These are phyloP conservation scores for Rhinogobius similis DNA, from an alignment of 2,113 vertebrate genomes.

Conservation along the genomic window DNA sequence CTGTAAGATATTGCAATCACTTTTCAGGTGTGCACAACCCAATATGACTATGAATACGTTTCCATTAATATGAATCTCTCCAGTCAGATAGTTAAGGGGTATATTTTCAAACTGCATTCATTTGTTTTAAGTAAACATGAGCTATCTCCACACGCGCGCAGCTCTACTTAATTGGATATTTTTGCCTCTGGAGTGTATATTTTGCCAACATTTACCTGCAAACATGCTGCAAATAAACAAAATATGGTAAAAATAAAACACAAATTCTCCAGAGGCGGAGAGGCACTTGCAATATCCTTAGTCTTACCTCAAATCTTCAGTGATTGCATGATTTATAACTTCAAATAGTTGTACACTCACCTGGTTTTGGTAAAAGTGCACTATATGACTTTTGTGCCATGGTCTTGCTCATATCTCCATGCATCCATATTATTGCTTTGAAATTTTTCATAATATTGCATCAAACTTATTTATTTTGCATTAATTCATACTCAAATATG, in stretches of 20 bases:
- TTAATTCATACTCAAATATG: too few species aligned
- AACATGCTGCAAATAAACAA: not conserved
- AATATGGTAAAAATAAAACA: not conserved
- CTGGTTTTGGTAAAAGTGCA: not conserved
- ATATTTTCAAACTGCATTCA: not conserved
- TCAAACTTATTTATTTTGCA: too few species aligned
- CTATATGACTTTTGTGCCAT: too few species aligned
- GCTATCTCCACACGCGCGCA: not conserved
- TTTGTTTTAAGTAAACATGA: not conserved
- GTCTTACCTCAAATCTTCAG: not conserved
- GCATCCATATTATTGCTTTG: too few species aligned
- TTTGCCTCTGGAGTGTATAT: constrained; percentile 6
- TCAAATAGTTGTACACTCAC: not conserved
- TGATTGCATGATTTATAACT: not conserved
- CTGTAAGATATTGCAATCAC: not conserved
- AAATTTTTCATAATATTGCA: not conserved
- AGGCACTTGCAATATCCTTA: not conserved
- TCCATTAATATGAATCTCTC: not conserved
- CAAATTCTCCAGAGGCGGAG: not conserved
- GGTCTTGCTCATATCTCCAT: too few species aligned
- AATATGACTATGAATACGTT: not conserved
- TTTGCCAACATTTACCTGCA: constrained; percentile 2
- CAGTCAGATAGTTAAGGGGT: not conserved
- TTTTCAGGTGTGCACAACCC: not conserved
- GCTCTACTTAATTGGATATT: not conserved